Percentiles rank a stretch among this genome's conserved stretches.
Evolutionary conservation across 2,888 invertebrate genomes (phyloP).

Genomic region (Sesia apiformis): DNA sequence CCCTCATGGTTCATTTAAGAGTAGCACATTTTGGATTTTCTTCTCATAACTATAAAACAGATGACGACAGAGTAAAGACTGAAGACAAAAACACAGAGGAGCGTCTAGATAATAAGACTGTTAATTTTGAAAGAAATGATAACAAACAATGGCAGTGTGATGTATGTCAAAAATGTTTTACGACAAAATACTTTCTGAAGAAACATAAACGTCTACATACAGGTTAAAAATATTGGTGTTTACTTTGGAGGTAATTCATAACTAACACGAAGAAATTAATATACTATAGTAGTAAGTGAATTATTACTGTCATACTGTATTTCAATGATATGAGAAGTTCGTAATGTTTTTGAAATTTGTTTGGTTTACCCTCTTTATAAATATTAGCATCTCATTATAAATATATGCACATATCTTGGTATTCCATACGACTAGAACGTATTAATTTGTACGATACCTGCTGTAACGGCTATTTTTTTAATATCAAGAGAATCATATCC

Average conservation of each 20-base stretch:
- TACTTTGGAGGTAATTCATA: conserved; percentile 58
- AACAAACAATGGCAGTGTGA: conserved; percentile 91
- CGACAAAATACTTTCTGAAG: conserved; percentile 91
- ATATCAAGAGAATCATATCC: too few species aligned
- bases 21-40: conserved; percentile 82
- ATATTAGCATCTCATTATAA: too few species aligned
- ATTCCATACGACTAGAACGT: too few species aligned
- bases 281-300: neutral
- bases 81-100: conserved; percentile 18
- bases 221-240: conserved; percentile 75
- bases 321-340: too few species aligned
- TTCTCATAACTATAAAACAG: conserved; percentile 25
- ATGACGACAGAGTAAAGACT: conserved; percentile 14
- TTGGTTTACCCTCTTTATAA: too few species aligned
- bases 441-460: too few species aligned
- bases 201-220: conserved; percentile 91
- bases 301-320: too few species aligned
- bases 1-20: conserved; percentile 85
- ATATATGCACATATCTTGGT: too few species aligned
- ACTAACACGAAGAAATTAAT: conserved; percentile 32
- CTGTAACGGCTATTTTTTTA: too few species aligned
- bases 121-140: conserved; percentile 55
- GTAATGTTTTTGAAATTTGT: too few species aligned
- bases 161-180: conserved; percentile 87
- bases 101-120: conserved; percentile 23